Base-by-base conservation (phyloP, 1,140 invertebrate genomes). In the Babylonia areolata region DNA sequence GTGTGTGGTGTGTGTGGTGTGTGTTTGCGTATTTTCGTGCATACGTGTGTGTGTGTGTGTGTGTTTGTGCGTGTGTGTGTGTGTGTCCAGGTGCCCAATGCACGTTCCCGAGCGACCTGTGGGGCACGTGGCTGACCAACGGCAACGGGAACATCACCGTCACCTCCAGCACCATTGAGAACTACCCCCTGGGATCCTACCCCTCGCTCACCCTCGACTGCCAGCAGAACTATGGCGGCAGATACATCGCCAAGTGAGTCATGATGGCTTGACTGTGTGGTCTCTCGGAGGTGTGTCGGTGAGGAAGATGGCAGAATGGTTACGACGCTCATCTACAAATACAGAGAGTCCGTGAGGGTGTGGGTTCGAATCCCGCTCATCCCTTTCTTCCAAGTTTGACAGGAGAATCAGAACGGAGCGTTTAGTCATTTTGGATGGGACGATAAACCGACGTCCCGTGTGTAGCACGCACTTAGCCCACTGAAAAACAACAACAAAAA, bases 111-210 rank as follows among this genome's bases (percentile, higher is more conserved):
- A 46, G 37, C 77, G 77, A 15, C 2, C 11, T 79, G 37, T 39
- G n/a, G n/a, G 85, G 85, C 31, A 73, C 78, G 42, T 86, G 85
- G 85, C 28, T 54, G 37, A 81, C 85, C 23, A 86, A 42, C 69
- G 42, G 40, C 58, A 86, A 86, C n/a, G 85, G 85, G 35, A 37
- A 54, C 11, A 69, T 86, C n/a, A 37, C 79, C 23, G 12, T 86
- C n/a, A 73, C 58, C 46, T 86, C 85, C 33, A 37, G 40, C 37
- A 51, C 23, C 46, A 42, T 86, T 3, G 28, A 20, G 1, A 35
- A 81, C 39, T 86, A 81, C 79, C 64, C 64, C 35, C 64, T 81
- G 20, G 23, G n/a, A 31, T 28, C 78, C 3, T 81, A 81, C 39
- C 64, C 78, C 46, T 37, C 42, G 2, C n/a, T 64, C 51, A 79